Conservation (phyloP, 2,888 invertebrate species). For the Drosophila ochracea region DNA sequence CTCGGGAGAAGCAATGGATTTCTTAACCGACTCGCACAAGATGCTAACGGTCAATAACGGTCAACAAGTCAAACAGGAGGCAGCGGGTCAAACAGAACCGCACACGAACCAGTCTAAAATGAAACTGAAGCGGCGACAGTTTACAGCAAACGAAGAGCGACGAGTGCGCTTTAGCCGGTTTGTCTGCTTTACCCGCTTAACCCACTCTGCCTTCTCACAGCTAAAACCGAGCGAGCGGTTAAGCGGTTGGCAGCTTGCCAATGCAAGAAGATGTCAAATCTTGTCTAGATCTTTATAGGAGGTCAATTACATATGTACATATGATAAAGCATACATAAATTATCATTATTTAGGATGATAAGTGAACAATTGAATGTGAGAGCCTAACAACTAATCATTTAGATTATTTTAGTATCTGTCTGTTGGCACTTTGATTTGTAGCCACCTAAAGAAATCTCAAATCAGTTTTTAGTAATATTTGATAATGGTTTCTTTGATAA, state of each 20-base stretch:
- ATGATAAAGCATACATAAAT: slow-evolving; percentile 12
- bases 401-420: slow-evolving; percentile 13
- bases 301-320: not conserved
- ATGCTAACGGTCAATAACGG: slow-evolving; percentile 11
- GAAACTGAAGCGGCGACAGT: slow-evolving; percentile 44
- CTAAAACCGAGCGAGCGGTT: not conserved
- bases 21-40: slow-evolving; percentile 49
- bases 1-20: slow-evolving; percentile 23
- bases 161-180: not conserved
- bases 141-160: slow-evolving; percentile 35
- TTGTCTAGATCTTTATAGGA: slow-evolving; percentile 26
- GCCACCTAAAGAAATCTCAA: slow-evolving; percentile 23
- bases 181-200: not conserved
- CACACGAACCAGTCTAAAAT: slow-evolving; percentile 44
- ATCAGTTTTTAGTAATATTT: not conserved
- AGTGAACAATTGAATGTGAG: slow-evolving; percentile 6
- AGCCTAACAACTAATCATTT: slow-evolving; percentile 30
- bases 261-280: not conserved
- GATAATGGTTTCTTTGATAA: not conserved
- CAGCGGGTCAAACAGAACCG: slow-evolving; percentile 35
- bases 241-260: not conserved
- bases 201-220: not conserved
- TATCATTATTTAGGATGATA: slow-evolving; percentile 28
- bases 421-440: not conserved
- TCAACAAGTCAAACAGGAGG: not conserved